These are phyloP conservation scores for Lasioglossum albipes DNA, from an alignment of 1,140 invertebrate genomes.

Conservation along the genomic window DNA sequence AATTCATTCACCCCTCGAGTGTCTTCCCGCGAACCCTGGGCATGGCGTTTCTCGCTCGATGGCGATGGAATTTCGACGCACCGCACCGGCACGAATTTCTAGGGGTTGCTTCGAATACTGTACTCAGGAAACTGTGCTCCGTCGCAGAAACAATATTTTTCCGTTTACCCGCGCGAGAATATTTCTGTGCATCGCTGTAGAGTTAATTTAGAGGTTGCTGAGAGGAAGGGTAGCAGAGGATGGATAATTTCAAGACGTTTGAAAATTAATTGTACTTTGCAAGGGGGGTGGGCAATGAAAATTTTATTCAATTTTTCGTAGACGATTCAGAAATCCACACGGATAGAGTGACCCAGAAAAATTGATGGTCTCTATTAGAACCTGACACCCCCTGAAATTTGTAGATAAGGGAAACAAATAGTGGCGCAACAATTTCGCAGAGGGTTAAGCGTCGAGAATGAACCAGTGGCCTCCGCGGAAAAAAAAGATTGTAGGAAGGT, in stretches of 20 bases:
- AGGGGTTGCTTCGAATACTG: not conserved
- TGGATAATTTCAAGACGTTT: not conserved
- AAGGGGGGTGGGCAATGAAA: not conserved
- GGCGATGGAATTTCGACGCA: constrained; percentile 2
- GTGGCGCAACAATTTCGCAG: not conserved
- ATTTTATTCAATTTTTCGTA: too few species aligned
- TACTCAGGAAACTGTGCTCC: not conserved
- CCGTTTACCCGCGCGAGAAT: too few species aligned
- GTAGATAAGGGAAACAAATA: not conserved
- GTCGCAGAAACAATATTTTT: not conserved
- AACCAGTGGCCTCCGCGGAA: not conserved
- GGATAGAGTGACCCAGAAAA: too few species aligned
- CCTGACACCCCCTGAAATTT: not conserved
- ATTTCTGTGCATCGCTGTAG: not conserved
- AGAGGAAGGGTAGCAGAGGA: not conserved
- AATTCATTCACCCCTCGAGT: constrained; percentile 5
- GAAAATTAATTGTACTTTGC: not conserved
- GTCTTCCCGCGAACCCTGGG: not conserved
- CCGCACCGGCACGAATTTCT: not conserved
- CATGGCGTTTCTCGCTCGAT: not conserved
- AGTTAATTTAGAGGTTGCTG: not conserved
- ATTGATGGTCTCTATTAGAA: too few species aligned
- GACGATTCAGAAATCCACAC: too few species aligned
- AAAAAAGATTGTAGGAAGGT: not conserved
- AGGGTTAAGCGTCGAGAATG: not conserved